phyloP scores from a whole-genome alignment of 1,140 invertebrate species.

The Camponotus floridanus region DNA sequence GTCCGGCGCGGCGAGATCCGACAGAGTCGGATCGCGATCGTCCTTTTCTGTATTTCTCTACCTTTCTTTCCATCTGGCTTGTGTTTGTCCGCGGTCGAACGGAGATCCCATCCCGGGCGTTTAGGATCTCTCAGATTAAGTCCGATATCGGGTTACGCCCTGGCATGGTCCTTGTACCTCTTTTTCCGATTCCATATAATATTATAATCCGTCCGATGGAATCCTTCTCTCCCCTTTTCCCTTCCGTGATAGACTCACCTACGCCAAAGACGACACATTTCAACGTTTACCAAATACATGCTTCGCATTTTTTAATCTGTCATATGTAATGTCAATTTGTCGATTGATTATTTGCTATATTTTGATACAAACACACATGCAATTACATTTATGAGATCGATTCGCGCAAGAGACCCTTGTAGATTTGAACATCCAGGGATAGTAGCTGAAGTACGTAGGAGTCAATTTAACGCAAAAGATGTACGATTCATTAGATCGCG shows the following conservation, averaged over 20 bases:
- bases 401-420: neutral
- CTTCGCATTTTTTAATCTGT: slow-evolving; percentile 9
- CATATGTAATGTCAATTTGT: neutral
- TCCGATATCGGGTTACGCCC: slow-evolving; percentile 82
- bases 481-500: slow-evolving; percentile 57
- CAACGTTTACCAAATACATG: neutral
- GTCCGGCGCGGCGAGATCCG: slow-evolving; percentile 23
- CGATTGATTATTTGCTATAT: slow-evolving; percentile 9
- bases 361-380: neutral
- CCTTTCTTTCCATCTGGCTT: slow-evolving; percentile 3
- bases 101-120: slow-evolving; percentile 69
- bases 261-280: neutral
- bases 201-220: slow-evolving; percentile 84
- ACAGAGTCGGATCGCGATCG: slow-evolving; percentile 37
- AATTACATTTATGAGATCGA: neutral
- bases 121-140: slow-evolving; percentile 80
- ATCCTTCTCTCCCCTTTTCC: slow-evolving; percentile 76
- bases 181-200: slow-evolving; percentile 81
- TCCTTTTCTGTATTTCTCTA: slow-evolving; percentile 68
- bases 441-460: neutral
- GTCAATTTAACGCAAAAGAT: slow-evolving; percentile 63
- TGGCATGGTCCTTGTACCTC: slow-evolving; percentile 73
- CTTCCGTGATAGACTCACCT: slow-evolving; percentile 51
- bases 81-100: slow-evolving; percentile 22
- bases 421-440: neutral